Evolutionary conservation across 2,888 invertebrate species (phyloP), one percentile per base, ranked within the genome.

Genomic region (Plagiodera versicolora): DNA sequence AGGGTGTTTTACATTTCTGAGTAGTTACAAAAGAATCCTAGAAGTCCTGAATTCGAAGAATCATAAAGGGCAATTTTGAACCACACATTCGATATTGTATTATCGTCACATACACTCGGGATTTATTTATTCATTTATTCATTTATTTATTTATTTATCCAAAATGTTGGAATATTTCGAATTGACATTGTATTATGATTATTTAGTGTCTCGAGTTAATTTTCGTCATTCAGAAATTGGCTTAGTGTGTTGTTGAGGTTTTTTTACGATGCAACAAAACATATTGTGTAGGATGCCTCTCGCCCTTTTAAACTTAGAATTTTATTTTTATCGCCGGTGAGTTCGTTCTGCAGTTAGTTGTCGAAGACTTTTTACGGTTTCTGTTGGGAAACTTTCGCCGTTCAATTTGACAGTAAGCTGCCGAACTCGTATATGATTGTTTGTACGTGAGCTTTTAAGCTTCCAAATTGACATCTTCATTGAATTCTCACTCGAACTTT

Each of bases 401-500:
- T 55, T 62, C 51, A 53, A 58, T 62, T 62, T 56, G 55, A 19
- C 50, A 56, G 58, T 62, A 51, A 62, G 52, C 58, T 51, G 58
- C 52, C 56, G 56, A 62, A 46, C 51, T 57, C 56, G 24, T 24
- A 56, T 65, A 58, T 70, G 70, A 70, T 70, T 67, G 70, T 67
- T 60, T 55, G 68, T 70, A 70, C 70, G 70, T 70, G 70, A 63
- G 64, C 67, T 61, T 63, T 61, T 67, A 65, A 68, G 67, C 65
- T 68, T 68, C 65, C 64, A 67, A 65, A 65, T 65, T 70, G 69
- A 70, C 66, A 66, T 69, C 67, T 70, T 70, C 69, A 69, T 69
- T 69, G 67, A 70, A 69, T 70, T 70, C 66, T 60, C 55, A 62
- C 56, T 56, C 48, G 55, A 58, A 49, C 51, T 47, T 61, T 50